Conservation (phyloP, 2,888 invertebrate genomes). For the Electrophaes corylata region DNA sequence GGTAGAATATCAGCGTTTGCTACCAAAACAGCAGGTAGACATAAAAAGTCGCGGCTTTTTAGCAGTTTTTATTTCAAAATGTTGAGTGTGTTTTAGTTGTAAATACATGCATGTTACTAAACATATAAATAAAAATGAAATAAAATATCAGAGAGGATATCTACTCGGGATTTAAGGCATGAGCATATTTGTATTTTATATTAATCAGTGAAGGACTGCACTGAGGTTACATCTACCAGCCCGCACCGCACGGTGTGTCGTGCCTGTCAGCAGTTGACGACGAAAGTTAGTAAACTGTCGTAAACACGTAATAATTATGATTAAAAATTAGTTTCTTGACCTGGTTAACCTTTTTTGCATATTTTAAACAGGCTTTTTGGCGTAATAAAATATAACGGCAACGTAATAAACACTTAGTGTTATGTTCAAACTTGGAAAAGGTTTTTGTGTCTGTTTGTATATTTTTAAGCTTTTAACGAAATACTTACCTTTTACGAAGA, state of each 20-base stretch:
- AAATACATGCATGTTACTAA: too few species aligned
- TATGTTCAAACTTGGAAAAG: slow-evolving; percentile 16
- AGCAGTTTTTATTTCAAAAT: too few species aligned
- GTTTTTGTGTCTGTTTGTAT: slow-evolving; percentile 9
- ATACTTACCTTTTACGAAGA: slow-evolving; percentile 5
- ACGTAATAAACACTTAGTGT: slow-evolving; percentile 17
- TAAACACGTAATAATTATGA: slow-evolving; percentile 25
- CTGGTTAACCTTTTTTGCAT: slow-evolving; percentile 24
- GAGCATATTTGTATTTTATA: too few species aligned
- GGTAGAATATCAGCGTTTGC: too few species aligned
- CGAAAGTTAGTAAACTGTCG: slow-evolving; percentile 18
- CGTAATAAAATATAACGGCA: slow-evolving; percentile 13
- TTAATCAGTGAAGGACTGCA: too few species aligned
- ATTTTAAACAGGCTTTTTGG: slow-evolving; percentile 25
- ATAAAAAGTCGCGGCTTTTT: too few species aligned
- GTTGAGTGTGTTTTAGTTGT: too few species aligned
- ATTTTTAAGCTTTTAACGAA: slow-evolving; percentile 2
- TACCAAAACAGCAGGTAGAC: too few species aligned
- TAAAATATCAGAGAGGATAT: too few species aligned
- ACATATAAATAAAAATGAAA: too few species aligned
- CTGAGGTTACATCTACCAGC: neutral
- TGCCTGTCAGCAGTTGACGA: slow-evolving; percentile 20
- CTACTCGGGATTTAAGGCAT: too few species aligned
- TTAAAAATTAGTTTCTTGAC: slow-evolving; percentile 26
- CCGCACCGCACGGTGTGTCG: slow-evolving; percentile 18